Evolutionary conservation across 1,140 invertebrate genomes (phyloP).

Genomic region (Hypsibius dujardini): DNA sequence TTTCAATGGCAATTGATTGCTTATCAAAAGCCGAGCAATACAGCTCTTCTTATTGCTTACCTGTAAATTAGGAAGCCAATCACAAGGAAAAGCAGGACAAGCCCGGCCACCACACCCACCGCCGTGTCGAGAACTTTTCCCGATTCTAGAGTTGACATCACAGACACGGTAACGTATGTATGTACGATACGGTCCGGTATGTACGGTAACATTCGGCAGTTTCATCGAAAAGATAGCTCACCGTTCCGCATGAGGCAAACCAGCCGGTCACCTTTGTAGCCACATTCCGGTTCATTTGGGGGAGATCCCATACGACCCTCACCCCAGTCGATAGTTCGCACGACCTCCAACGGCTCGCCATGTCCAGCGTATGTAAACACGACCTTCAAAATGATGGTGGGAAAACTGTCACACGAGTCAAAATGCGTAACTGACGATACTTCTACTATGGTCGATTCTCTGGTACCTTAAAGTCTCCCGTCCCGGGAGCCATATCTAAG

Average conservation of each 20-base stretch:
- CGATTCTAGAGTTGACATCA: not conserved
- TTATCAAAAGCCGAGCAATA: not conserved
- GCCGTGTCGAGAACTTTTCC: not conserved
- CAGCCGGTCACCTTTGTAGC: not conserved
- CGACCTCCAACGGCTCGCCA: not conserved
- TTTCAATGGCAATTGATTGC: not conserved
- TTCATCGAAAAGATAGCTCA: too few species aligned
- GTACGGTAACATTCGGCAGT: too few species aligned
- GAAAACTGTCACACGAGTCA: not conserved
- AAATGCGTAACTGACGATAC: not conserved
- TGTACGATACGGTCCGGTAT: too few species aligned
- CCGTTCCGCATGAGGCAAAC: not conserved
- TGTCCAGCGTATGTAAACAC: not conserved
- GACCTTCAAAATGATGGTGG: not conserved
- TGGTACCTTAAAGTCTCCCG: constrained; percentile 52
- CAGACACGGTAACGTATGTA: too few species aligned
- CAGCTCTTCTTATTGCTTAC: not conserved
- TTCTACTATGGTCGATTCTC: not conserved
- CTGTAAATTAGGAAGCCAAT: not conserved
- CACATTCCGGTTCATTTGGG: constrained; percentile 19
- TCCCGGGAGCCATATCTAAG: constrained; percentile 65
- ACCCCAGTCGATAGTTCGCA: constrained; percentile 18
- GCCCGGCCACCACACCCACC: not conserved
- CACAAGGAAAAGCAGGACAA: not conserved
- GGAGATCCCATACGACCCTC: constrained; percentile 8